Evolutionary conservation across 2,888 invertebrate genomes (phyloP).

Genomic region (Cetonia aurata): DNA sequence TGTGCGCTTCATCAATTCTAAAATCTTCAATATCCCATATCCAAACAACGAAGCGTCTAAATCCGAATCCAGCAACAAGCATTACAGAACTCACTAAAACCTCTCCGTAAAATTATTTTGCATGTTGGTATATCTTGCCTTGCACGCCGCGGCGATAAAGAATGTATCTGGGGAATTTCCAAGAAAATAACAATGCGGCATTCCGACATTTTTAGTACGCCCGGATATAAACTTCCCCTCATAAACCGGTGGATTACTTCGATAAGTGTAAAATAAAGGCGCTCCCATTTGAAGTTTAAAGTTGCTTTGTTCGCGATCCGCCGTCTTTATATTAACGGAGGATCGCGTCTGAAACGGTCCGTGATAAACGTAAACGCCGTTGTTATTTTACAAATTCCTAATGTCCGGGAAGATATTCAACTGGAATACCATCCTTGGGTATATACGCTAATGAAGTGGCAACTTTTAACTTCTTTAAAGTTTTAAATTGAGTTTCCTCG

Average conservation of each 20-base stretch:
- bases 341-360: slow-evolving; percentile 20
- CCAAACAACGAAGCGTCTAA: too few relatives aligned
- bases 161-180: not conserved
- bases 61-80: too few relatives aligned
- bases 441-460: too few relatives aligned
- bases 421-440: too few relatives aligned
- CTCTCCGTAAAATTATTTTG: too few relatives aligned
- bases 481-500: slow-evolving; percentile 9
- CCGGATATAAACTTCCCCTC: slow-evolving; percentile 46
- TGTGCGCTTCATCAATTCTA: too few relatives aligned
- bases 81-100: too few relatives aligned
- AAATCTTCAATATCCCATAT: too few relatives aligned
- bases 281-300: slow-evolving; percentile 43
- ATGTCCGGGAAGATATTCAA: not conserved
- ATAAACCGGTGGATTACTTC: slow-evolving; percentile 50
- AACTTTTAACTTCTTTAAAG: not conserved
- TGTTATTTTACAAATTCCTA: slow-evolving; percentile 11
- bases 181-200: slow-evolving; percentile 40
- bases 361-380: slow-evolving; percentile 17
- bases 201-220: slow-evolving; percentile 55
- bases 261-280: slow-evolving; percentile 51
- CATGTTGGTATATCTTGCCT: too few relatives aligned
- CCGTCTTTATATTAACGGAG: slow-evolving; percentile 19
- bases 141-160: too few relatives aligned
- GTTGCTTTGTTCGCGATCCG: slow-evolving; percentile 7